Percentiles rank a stretch among this genome's conserved stretches.
Evolutionary conservation across 2,113 vertebrate genomes (phyloP).

Genomic region (Oncorhynchus keta): DNA sequence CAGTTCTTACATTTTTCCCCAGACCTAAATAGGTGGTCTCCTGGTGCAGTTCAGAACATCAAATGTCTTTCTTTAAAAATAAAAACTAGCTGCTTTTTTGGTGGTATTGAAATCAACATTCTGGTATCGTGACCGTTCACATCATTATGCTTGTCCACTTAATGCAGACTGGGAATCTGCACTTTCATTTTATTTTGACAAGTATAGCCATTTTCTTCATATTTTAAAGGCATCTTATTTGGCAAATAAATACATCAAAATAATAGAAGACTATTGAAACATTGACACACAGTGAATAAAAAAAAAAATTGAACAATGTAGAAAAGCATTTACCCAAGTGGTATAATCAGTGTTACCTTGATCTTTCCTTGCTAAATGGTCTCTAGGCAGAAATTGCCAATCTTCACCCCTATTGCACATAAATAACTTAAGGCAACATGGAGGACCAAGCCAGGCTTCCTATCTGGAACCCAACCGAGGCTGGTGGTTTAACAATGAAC

Average conservation of each 20-base stretch:
- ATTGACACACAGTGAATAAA: neutral
- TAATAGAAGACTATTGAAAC: too few relatives aligned
- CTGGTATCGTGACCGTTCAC: conserved; percentile 2
- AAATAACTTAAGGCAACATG: conserved; percentile 69
- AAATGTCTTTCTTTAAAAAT: too few relatives aligned
- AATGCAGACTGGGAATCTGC: conserved; percentile 58
- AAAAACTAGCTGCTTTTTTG: too few relatives aligned
- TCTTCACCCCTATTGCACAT: conserved; percentile 69
- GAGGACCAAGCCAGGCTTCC: conserved; percentile 59
- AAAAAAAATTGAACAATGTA: conserved; percentile 21
- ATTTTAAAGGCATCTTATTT: conserved; percentile 69
- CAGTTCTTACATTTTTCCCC: too few relatives aligned
- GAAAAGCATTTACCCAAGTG: conserved; percentile 38
- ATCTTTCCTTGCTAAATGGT: conserved; percentile 33
- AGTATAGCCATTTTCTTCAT: conserved; percentile 56
- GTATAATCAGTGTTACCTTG: conserved; percentile 24
- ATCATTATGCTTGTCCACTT: conserved; percentile 56
- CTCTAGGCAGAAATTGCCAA: conserved; percentile 30
- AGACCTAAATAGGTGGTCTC: too few relatives aligned
- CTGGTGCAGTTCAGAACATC: too few relatives aligned
- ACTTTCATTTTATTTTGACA: conserved; percentile 56
- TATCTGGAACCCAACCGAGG: conserved; percentile 28
- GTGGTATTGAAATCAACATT: too few relatives aligned
- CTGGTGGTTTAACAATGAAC: conserved; percentile 42
- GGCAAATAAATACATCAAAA: conserved; percentile 57